These are phyloP conservation scores for Geopemphigus sp. DNA, from an alignment of 1,140 invertebrate species.

Conservation along the genomic window DNA sequence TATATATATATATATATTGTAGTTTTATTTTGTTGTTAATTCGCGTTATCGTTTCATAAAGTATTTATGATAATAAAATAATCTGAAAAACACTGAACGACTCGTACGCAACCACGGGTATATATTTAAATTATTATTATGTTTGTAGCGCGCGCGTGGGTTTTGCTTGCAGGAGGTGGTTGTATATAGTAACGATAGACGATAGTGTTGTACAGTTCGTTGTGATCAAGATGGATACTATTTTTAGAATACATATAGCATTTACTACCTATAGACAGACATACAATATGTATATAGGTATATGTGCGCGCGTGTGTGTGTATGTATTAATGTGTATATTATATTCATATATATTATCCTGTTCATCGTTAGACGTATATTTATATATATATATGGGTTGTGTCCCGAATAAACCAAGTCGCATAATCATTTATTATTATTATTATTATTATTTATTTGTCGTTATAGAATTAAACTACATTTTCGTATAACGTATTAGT, in stretches of 20 bases:
- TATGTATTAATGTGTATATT: no score
- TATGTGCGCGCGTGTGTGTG: no score
- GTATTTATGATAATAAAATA: neutral
- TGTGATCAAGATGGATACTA: conserved; percentile 31
- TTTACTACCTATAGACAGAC: neutral
- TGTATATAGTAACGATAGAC: neutral
- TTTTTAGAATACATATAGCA: conserved; percentile 30
- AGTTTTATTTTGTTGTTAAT: no score
- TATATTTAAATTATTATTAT: conserved; percentile 11
- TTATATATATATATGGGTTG: no score
- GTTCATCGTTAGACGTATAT: no score
- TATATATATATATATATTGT: no score
- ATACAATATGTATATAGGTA: neutral
- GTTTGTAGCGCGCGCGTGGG: conserved; percentile 11
- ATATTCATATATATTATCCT: no score
- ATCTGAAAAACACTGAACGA: neutral
- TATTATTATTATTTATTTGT: no score
- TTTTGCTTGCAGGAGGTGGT: neutral
- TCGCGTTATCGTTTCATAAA: neutral
- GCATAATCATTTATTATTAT: no score
- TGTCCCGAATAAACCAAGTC: no score
- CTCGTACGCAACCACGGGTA: neutral
- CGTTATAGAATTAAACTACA: no score
- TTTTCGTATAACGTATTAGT: no score
- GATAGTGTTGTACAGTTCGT: conserved; percentile 9